phyloP scores from a whole-genome alignment of 2,888 invertebrate genomes.

The Ennomos fuscantarius region DNA sequence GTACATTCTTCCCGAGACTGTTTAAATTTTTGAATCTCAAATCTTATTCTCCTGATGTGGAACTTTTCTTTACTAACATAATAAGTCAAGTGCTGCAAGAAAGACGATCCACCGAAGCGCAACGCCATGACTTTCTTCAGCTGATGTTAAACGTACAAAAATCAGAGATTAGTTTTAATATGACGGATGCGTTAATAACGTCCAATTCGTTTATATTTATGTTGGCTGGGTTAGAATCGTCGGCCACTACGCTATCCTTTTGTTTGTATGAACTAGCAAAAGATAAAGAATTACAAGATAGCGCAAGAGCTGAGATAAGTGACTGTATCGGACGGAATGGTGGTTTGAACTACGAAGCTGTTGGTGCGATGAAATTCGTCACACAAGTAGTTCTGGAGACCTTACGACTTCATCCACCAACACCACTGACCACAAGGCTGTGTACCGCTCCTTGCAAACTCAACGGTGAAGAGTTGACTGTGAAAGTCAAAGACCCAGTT shows the following conservation, averaged over 20 bases:
- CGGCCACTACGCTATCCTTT: slow-evolving; percentile 75
- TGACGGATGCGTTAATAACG: slow-evolving; percentile 79
- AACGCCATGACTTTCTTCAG: slow-evolving; percentile 75
- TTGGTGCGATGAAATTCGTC: slow-evolving; percentile 67
- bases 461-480: slow-evolving; percentile 57
- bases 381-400: slow-evolving; percentile 68
- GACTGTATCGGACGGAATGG: slow-evolving; percentile 60
- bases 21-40: slow-evolving; percentile 76
- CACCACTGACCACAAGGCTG: slow-evolving; percentile 73
- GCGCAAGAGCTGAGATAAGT: slow-evolving; percentile 63
- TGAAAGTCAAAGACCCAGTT: slow-evolving; percentile 68
- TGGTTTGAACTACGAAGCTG: slow-evolving; percentile 72
- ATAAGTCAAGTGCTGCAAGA: slow-evolving; percentile 73
- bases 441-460: slow-evolving; percentile 71
- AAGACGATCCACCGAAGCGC: slow-evolving; percentile 61
- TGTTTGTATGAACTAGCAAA: slow-evolving; percentile 76
- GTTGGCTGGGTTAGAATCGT: slow-evolving; percentile 78
- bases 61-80: slow-evolving; percentile 70
- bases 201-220: slow-evolving; percentile 82
- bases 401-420: slow-evolving; percentile 73
- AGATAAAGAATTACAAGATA: slow-evolving; percentile 68
- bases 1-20: slow-evolving; percentile 71
- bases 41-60: slow-evolving; percentile 72
- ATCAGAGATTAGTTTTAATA: slow-evolving; percentile 61
- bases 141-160: slow-evolving; percentile 79